Conservation (phyloP, 2,113 vertebrate genomes). For the Cnemophilus loriae region DNA sequence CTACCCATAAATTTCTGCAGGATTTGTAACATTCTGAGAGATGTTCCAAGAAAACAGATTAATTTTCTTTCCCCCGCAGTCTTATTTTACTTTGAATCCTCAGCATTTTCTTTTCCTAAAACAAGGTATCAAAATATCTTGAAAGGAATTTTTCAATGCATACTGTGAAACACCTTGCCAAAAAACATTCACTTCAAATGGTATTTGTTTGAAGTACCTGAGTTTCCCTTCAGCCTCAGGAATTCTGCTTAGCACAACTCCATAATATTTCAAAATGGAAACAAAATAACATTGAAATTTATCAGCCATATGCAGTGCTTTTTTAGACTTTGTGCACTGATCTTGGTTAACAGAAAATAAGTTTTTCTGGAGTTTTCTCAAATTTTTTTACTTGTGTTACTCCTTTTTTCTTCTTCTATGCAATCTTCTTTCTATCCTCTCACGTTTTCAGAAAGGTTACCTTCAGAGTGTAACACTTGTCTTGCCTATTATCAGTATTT, state of each 20-base stretch:
- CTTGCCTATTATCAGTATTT: background rate
- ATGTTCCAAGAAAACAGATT: constrained; percentile 45
- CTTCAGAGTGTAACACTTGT: background rate
- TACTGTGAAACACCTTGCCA: constrained; percentile 38
- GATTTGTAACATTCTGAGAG: constrained; percentile 11
- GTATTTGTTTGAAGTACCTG: constrained; percentile 62
- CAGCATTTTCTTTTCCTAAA: constrained; percentile 59
- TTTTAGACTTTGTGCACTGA: background rate
- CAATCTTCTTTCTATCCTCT: background rate
- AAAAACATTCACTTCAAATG: constrained; percentile 54
- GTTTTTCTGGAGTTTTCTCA: background rate
- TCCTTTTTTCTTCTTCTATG: background rate
- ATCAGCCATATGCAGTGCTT: background rate
- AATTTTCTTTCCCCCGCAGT: constrained; percentile 24
- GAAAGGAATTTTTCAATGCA: constrained; percentile 32
- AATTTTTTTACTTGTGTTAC: background rate
- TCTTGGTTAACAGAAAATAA: background rate
- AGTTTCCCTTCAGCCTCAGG: constrained; percentile 55
- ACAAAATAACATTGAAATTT: constrained; percentile 14
- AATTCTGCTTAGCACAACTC: constrained; percentile 49
- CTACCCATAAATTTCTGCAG: constrained; percentile 34
- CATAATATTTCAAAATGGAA: constrained; percentile 18
- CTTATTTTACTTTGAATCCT: constrained; percentile 47
- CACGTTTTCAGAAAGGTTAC: background rate
- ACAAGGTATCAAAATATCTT: constrained; percentile 62